Evolutionary conservation across 53 echinoderm and acorn worm genomes (phyloP).

Genomic region (Holothuria leucospilota): DNA sequence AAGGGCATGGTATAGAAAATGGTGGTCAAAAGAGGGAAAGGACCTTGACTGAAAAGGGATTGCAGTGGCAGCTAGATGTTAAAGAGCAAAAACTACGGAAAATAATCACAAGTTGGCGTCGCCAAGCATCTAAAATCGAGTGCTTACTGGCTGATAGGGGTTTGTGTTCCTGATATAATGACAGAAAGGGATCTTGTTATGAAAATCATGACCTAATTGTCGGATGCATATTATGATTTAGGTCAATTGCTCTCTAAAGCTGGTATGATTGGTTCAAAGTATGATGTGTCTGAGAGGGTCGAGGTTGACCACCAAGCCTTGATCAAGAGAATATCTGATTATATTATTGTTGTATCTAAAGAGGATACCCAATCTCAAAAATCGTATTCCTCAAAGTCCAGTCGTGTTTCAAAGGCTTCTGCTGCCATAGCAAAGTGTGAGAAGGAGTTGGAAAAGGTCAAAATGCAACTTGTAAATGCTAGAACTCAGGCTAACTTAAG

Average conservation of each 20-base stretch:
- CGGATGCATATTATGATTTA: neutral
- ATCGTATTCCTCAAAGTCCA: constrained; percentile 33
- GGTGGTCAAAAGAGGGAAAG: too few relatives aligned
- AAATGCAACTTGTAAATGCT: too few relatives aligned
- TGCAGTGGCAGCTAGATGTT: too few relatives aligned
- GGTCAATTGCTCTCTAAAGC: neutral
- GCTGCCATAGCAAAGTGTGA: constrained; percentile 6
- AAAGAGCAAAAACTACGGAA: too few relatives aligned
- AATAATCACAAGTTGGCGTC: too few relatives aligned
- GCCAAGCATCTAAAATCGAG: too few relatives aligned
- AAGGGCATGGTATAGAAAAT: too few relatives aligned
- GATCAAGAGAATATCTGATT: neutral
- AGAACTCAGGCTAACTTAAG: too few relatives aligned
- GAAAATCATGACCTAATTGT: neutral
- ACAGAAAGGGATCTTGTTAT: neutral
- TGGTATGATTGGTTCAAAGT: neutral
- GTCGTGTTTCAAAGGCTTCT: constrained; percentile 58
- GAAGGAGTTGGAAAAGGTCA: too few relatives aligned
- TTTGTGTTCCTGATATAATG: neutral
- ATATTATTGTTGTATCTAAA: neutral
- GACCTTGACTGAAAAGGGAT: too few relatives aligned
- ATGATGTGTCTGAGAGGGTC: neutral
- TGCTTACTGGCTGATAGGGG: too few relatives aligned
- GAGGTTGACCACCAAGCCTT: neutral
- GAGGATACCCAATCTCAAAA: too few relatives aligned